These are phyloP conservation scores for Solenodon paradoxus DNA, from an alignment of 2,113 vertebrate genomes.

Conservation along the genomic window DNA sequence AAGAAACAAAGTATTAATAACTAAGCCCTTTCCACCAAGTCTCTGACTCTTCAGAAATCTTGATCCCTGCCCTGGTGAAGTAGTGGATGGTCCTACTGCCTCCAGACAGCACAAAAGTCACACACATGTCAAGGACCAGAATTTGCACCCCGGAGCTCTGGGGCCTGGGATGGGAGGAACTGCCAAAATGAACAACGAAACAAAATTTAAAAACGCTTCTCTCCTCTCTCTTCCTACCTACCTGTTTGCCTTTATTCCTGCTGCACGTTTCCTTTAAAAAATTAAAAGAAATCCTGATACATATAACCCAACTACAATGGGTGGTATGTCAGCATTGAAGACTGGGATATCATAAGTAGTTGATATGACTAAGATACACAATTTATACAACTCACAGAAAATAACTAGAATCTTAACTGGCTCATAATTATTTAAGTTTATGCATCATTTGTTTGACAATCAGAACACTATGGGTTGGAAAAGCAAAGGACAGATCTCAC, in stretches of 20 bases:
- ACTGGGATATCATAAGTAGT: background rate
- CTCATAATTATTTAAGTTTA: background rate
- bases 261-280: no score
- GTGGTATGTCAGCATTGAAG: background rate
- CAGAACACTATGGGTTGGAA: background rate
- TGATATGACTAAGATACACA: background rate
- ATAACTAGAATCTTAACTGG: background rate
- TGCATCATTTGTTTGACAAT: background rate
- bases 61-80: no score
- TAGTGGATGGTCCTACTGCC: no score
- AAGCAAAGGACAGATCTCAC: background rate
- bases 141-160: no score
- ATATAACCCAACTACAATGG: background rate
- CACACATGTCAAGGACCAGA: no score
- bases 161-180: no score
- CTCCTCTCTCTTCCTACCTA: no score
- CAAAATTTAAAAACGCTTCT: no score
- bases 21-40: background rate
- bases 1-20: background rate
- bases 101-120: no score
- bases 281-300: background rate
- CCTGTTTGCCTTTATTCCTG: no score
- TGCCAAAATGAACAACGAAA: no score
- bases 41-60: no score
- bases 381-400: background rate